Percentiles rank a stretch among this genome's conserved stretches.
phyloP scores from a whole-genome alignment of 2,797 vertebrate genomes.

The Denticeps clupeoides region DNA sequence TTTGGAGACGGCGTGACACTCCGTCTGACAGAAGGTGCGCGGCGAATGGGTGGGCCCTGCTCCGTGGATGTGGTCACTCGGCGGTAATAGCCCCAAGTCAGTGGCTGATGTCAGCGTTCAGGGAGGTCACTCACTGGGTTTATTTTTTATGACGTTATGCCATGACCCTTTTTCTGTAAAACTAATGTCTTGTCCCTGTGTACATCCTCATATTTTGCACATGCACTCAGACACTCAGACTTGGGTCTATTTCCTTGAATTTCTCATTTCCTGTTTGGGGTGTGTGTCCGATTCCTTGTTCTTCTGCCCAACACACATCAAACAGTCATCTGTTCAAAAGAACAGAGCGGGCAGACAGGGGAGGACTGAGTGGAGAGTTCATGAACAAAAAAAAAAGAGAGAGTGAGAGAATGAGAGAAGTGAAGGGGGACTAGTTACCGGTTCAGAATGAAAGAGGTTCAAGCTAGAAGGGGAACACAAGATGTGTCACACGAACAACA shows the following conservation, averaged over 20 bases:
- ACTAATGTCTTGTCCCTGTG: neutral
- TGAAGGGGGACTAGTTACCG: too few relatives aligned
- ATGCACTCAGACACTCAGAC: constrained; percentile 20
- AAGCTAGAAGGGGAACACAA: too few relatives aligned
- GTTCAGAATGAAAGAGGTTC: too few relatives aligned
- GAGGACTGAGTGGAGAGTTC: neutral
- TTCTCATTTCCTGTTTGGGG: constrained; percentile 70
- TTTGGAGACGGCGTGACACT: constrained; percentile 8
- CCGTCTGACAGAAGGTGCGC: constrained; percentile 2
- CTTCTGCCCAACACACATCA: constrained; percentile 56
- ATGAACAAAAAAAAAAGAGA: constrained; percentile 22
- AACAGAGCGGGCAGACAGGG: neutral
- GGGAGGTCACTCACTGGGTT: constrained; percentile 22
- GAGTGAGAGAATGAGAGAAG: neutral
- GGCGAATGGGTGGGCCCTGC: neutral
- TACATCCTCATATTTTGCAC: constrained; percentile 16
- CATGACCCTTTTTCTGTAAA: constrained; percentile 7
- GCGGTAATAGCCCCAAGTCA: constrained; percentile 5
- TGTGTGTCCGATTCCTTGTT: constrained; percentile 56
- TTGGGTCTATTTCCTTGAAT: constrained; percentile 44
- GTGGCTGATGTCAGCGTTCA: constrained; percentile 13
- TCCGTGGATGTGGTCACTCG: constrained; percentile 5
- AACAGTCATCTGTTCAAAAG: constrained; percentile 34
- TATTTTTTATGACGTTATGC: constrained; percentile 13
- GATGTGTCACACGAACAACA: too few relatives aligned